phyloP scores from a whole-genome alignment of 2,113 vertebrate genomes.

The Eulemur rufifrons region DNA sequence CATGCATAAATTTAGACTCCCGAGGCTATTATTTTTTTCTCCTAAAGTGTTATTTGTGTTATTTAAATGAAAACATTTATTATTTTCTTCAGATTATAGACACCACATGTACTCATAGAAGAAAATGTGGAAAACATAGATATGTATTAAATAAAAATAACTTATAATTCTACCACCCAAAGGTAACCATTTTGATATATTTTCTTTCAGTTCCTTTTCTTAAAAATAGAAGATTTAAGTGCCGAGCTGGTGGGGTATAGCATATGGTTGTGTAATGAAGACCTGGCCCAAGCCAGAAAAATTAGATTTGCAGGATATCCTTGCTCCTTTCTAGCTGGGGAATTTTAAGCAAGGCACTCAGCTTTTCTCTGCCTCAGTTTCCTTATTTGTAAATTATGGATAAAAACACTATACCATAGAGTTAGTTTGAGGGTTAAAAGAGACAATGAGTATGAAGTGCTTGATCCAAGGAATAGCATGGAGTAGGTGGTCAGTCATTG shows the following conservation, averaged over 20 bases:
- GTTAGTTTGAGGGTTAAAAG: neutral
- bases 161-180: neutral
- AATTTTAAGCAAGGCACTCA: neutral
- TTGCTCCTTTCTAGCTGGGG: neutral
- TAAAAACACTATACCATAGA: neutral
- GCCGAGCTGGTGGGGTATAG: neutral
- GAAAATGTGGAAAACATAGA: neutral
- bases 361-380: neutral
- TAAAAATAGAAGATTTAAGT: constrained; percentile 4
- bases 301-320: neutral
- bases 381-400: neutral
- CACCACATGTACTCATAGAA: neutral
- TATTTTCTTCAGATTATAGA: neutral
- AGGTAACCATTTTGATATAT: neutral
- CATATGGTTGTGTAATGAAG: neutral
- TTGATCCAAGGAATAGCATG: neutral
- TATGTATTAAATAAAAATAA: constrained; percentile 26
- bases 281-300: neutral
- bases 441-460: neutral
- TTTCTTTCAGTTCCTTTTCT: constrained; percentile 16
- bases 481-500: neutral
- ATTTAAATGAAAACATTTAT: constrained; percentile 6
- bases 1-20: neutral
- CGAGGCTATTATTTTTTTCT: neutral
- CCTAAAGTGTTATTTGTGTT: neutral